These are phyloP conservation scores for Porites cylindrica DNA, from an alignment of 92 coral and sea anemone species.

Conservation along the genomic window DNA sequence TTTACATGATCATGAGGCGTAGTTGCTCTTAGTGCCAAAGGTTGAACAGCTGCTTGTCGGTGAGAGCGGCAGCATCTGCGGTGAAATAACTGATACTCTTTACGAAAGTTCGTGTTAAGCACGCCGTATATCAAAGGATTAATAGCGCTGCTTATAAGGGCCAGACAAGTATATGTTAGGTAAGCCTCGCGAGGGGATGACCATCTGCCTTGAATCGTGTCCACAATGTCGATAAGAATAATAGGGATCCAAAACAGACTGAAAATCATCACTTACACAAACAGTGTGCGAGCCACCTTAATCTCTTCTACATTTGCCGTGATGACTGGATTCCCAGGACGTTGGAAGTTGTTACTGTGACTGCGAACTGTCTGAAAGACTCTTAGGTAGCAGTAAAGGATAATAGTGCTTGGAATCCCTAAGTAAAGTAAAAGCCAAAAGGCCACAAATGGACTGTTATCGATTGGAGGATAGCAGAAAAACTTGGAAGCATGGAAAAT, in stretches of 20 bases:
- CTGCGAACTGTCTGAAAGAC: neutral
- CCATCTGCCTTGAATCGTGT: neutral
- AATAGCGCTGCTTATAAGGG: slow-evolving; percentile 42
- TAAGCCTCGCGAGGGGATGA: slow-evolving; percentile 32
- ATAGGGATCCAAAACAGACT: neutral
- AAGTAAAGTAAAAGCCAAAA: neutral
- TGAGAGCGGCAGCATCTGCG: neutral
- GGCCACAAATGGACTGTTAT: neutral
- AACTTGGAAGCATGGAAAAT: neutral
- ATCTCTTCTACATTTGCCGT: neutral
- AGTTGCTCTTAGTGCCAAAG: neutral
- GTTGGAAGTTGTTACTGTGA: neutral
- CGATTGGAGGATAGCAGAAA: neutral
- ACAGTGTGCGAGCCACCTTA: neutral
- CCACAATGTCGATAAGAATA: neutral
- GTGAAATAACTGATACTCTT: slow-evolving; percentile 37
- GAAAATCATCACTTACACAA: neutral
- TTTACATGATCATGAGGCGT: too few species aligned
- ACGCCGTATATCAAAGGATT: slow-evolving; percentile 64
- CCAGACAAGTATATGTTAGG: slow-evolving; percentile 39
- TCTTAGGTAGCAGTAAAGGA: neutral
- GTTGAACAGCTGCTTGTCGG: neutral
- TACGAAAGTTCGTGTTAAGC: slow-evolving; percentile 53
- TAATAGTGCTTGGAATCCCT: neutral
- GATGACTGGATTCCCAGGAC: neutral